These are phyloP conservation scores for Anguilla rostrata DNA, from an alignment of 2,113 vertebrate genomes.

Conservation along the genomic window DNA sequence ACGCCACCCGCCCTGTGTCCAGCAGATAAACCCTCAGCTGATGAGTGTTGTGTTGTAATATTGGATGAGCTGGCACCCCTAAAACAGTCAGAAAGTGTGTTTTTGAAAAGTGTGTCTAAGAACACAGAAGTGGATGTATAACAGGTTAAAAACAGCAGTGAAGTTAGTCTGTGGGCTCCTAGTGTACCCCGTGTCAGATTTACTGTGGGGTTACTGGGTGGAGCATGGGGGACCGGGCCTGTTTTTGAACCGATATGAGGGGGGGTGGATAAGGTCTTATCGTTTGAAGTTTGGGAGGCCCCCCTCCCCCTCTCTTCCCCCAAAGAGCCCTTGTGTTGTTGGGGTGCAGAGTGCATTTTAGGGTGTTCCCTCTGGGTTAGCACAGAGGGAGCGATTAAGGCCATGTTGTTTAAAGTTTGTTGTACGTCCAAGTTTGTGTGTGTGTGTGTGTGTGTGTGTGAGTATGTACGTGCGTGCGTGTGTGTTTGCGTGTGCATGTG, in stretches of 20 bases:
- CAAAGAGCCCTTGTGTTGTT: neutral
- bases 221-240: neutral
- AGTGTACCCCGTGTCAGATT: neutral
- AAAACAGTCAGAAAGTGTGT: no score
- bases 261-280: constrained; percentile 9
- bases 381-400: neutral
- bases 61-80: no score
- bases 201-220: neutral
- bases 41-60: neutral
- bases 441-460: neutral
- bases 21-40: neutral
- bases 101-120: neutral
- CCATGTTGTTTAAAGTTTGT: neutral
- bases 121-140: neutral
- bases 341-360: neutral
- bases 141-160: neutral
- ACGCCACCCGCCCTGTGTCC: neutral
- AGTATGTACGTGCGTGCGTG: constrained; percentile 11
- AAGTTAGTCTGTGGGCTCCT: neutral
- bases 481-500: constrained; percentile 49
- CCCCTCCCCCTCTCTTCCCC: neutral
- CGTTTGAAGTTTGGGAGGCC: constrained; percentile 33
- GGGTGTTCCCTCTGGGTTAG: neutral
- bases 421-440: neutral
- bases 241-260: neutral